These are phyloP conservation scores for Dicyrtoma fusca DNA, from an alignment of 2,888 invertebrate species.

Conservation along the genomic window DNA sequence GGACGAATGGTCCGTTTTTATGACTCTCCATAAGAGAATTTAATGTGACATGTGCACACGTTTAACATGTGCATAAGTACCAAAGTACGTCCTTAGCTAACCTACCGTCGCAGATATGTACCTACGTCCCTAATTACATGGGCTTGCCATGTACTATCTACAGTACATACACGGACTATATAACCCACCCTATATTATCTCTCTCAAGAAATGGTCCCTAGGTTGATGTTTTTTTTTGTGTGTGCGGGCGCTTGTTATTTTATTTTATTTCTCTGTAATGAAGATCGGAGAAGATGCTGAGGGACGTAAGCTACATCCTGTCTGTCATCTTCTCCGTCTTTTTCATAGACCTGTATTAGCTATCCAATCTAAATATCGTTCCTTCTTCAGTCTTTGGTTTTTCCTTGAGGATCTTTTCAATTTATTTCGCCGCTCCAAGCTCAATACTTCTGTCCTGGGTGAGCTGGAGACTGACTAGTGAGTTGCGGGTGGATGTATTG, in stretches of 20 bases:
- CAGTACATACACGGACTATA: neutral
- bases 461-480: too few species aligned
- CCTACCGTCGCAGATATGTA: too few species aligned
- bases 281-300: conserved; percentile 23
- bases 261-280: conserved; percentile 28
- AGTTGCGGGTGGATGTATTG: conserved; percentile 1
- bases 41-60: conserved; percentile 27
- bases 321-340: conserved; percentile 25
- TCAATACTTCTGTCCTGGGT: too few species aligned
- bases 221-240: neutral
- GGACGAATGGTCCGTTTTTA: conserved; percentile 2
- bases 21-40: conserved; percentile 20
- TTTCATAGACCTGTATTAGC: too few species aligned
- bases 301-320: conserved; percentile 19
- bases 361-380: too few species aligned
- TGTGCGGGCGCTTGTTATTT: conserved; percentile 15
- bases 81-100: too few species aligned
- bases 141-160: neutral
- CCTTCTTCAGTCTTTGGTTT: too few species aligned
- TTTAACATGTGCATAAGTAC: too few species aligned
- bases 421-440: too few species aligned
- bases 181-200: too few species aligned
- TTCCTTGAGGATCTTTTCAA: too few species aligned
- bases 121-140: neutral
- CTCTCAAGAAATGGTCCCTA: too few species aligned